phyloP scores from a whole-genome alignment of 2,888 invertebrate genomes.

The Tetrapedia diversipes region DNA sequence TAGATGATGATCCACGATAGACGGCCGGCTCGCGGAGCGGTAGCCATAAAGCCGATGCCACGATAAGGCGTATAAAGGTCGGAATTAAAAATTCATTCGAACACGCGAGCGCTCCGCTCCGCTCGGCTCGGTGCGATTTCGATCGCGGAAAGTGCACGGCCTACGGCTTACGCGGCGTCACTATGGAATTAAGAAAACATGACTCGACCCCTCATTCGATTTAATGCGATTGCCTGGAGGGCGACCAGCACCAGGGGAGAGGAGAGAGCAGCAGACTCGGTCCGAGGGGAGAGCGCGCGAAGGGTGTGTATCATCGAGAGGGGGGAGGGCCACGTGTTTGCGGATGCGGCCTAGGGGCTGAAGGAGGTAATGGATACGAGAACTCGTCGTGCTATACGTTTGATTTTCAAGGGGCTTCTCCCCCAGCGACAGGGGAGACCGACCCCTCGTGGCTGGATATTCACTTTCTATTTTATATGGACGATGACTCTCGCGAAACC shows the following conservation, averaged over 20 bases:
- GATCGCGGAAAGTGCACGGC: constrained; percentile 49
- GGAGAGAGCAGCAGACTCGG: too few relatives aligned
- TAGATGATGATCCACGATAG: constrained; percentile 42
- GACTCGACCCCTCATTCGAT: constrained; percentile 63
- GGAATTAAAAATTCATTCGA: constrained; percentile 56
- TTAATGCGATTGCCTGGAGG: constrained; percentile 65
- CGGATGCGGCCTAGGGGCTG: constrained; percentile 62
- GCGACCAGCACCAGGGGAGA: constrained; percentile 13
- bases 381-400: constrained; percentile 62
- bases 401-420: constrained; percentile 63
- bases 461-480: constrained; percentile 70
- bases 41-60: constrained; percentile 46
- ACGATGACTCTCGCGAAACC: constrained; percentile 64
- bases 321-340: constrained; percentile 66
- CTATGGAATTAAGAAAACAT: constrained; percentile 71
- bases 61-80: constrained; percentile 44
- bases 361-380: constrained; percentile 75
- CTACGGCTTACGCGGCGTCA: constrained; percentile 55
- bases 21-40: constrained; percentile 19
- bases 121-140: constrained; percentile 31
- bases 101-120: constrained; percentile 38
- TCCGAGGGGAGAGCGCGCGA: constrained; percentile 36
- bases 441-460: constrained; percentile 52
- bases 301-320: constrained; percentile 53
- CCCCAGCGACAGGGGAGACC: constrained; percentile 37